Conservation (phyloP, 2,113 vertebrate species). For the Ophthalmolycus amberensis region DNA sequence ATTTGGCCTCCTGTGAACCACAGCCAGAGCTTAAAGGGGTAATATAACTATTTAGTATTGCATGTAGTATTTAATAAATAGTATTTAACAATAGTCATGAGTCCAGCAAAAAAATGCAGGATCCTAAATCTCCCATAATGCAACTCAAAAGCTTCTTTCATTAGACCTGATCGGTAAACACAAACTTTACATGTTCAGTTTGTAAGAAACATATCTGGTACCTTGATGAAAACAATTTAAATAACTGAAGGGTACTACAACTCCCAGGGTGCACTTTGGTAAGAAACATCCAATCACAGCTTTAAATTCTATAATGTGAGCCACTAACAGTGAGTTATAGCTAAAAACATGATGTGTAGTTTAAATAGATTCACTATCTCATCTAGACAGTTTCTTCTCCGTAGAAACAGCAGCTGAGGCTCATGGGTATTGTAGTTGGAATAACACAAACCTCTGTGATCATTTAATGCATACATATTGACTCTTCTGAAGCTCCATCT, state of each 20-base stretch:
- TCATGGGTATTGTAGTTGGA: not conserved
- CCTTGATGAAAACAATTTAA: too few relatives aligned
- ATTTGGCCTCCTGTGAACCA: slow-evolving; percentile 82
- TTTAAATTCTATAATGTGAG: too few relatives aligned
- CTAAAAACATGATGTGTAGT: too few relatives aligned
- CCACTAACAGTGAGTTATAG: not conserved
- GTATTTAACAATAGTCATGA: not conserved
- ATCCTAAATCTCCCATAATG: slow-evolving; percentile 6
- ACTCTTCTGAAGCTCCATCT: not conserved
- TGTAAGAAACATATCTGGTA: not conserved
- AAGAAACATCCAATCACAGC: not conserved
- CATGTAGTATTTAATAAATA: not conserved
- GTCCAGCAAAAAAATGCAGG: not conserved
- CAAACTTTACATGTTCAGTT: too few relatives aligned
- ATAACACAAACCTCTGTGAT: too few relatives aligned
- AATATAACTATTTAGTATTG: not conserved
- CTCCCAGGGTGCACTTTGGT: not conserved
- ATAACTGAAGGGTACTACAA: not conserved
- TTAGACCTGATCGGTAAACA: not conserved
- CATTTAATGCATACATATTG: too few relatives aligned
- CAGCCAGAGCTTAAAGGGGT: not conserved
- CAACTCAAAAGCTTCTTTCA: not conserved
- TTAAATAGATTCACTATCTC: not conserved
- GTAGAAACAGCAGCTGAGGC: not conserved
- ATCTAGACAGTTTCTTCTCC: not conserved